Percentiles rank a stretch among this genome's conserved stretches.
Conservation (phyloP, 2,113 vertebrate genomes). For the Boleophthalmus pectinirostris region DNA sequence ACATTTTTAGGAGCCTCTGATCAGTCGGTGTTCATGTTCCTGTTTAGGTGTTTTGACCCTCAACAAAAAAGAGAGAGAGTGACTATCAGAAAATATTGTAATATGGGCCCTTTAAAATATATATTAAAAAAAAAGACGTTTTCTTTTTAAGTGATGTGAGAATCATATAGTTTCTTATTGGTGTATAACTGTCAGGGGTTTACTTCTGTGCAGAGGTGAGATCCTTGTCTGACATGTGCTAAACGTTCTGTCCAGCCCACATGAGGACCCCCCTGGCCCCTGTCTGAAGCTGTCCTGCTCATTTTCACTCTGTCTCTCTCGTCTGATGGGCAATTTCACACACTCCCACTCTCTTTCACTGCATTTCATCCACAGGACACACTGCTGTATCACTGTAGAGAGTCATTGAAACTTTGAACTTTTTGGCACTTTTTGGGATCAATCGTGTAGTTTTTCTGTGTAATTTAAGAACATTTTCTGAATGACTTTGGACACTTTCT, state of each 20-base stretch:
- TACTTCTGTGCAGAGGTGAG: background rate
- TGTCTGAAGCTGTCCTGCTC: conserved; percentile 34
- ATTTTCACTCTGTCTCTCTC: conserved; percentile 23
- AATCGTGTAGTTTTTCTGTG: too few relatives aligned
- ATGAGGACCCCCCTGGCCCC: conserved; percentile 14
- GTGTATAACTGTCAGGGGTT: background rate
- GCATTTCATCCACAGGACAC: conserved; percentile 20
- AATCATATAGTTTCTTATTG: background rate
- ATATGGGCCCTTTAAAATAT: too few relatives aligned
- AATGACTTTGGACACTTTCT: too few relatives aligned
- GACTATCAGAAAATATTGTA: too few relatives aligned
- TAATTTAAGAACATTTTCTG: too few relatives aligned
- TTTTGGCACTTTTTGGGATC: background rate
- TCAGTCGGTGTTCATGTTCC: too few relatives aligned
- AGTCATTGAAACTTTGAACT: background rate
- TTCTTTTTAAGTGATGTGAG: too few relatives aligned
- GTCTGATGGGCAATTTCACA: conserved; percentile 5
- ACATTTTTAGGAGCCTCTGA: too few relatives aligned
- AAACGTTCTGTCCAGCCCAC: conserved; percentile 52
- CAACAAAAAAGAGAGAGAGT: too few relatives aligned
- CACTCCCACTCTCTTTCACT: conserved; percentile 19
- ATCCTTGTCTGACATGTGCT: conserved; percentile 34
- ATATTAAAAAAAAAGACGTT: too few relatives aligned
- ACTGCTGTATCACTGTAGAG: background rate
- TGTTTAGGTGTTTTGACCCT: too few relatives aligned